Percentiles rank a stretch among this genome's conserved stretches.
phyloP scores from a whole-genome alignment of 2,888 invertebrate species.

The Volucella inflata region DNA sequence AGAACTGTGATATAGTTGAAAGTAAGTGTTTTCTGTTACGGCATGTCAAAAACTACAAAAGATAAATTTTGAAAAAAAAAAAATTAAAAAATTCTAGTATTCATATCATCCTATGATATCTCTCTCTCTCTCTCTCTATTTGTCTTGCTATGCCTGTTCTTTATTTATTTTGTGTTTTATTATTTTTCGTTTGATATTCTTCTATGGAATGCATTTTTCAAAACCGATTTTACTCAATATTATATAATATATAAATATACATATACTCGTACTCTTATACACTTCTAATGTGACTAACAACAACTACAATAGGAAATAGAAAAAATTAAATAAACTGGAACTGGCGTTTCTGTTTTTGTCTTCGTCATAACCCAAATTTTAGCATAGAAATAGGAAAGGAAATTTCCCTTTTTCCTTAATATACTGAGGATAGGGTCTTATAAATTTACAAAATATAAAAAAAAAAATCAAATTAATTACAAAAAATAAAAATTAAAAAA shows the following conservation, averaged over 20 bases:
- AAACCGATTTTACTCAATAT: slow-evolving; percentile 26
- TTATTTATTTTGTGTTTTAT: slow-evolving; percentile 38
- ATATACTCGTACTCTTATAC: slow-evolving; percentile 18
- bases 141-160: slow-evolving; percentile 72
- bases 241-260: slow-evolving; percentile 27
- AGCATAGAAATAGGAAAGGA: no score
- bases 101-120: slow-evolving; percentile 74
- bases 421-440: background rate
- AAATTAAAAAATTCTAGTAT: slow-evolving; percentile 22
- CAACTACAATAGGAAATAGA: slow-evolving; percentile 4
- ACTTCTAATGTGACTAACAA: slow-evolving; percentile 72
- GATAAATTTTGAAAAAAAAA: slow-evolving; percentile 7
- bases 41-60: slow-evolving; percentile 48
- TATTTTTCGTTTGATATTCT: slow-evolving; percentile 50
- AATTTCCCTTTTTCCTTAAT: background rate
- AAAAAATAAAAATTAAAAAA: slow-evolving; percentile 64
- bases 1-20: slow-evolving; percentile 96
- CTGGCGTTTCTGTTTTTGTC: slow-evolving; percentile 48
- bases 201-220: slow-evolving; percentile 71
- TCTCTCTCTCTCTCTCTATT: slow-evolving; percentile 30
- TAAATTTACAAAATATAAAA: slow-evolving; percentile 20
- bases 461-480: slow-evolving; percentile 45
- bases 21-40: slow-evolving; percentile 89
- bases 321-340: slow-evolving; percentile 37
- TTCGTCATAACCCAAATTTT: slow-evolving; percentile 17